phyloP scores from a whole-genome alignment of 2,888 invertebrate species.

The Anarsia innoxiella region DNA sequence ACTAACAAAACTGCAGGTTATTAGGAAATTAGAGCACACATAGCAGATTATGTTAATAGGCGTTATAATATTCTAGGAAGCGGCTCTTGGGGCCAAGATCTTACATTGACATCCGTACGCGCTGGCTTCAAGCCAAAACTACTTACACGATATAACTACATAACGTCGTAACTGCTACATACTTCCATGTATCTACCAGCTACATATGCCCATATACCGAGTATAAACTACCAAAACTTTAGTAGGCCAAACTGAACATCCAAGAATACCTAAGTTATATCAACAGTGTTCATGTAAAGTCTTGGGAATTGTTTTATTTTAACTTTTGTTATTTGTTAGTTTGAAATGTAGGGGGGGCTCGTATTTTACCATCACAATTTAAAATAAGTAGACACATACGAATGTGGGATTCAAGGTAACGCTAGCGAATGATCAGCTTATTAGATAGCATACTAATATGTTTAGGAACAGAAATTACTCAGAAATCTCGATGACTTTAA shows the following conservation, averaged over 20 bases:
- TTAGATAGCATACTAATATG: too few species aligned
- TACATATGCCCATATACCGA: neutral
- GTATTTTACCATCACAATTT: too few species aligned
- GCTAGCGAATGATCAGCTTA: too few species aligned
- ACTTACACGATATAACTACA: slow-evolving; percentile 4
- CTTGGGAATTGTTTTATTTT: too few species aligned
- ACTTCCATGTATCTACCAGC: neutral
- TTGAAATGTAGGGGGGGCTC: too few species aligned
- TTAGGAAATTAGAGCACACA: slow-evolving; percentile 35
- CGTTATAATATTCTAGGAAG: slow-evolving; percentile 34
- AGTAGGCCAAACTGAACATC: slow-evolving; percentile 7
- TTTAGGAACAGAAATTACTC: too few species aligned
- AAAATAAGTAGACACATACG: too few species aligned
- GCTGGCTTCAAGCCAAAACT: slow-evolving; percentile 12
- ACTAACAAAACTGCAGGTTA: slow-evolving; percentile 20
- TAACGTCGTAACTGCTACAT: neutral
- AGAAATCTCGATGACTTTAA: too few species aligned
- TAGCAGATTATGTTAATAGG: slow-evolving; percentile 42
- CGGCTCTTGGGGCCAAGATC: slow-evolving; percentile 20
- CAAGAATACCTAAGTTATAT: too few species aligned
- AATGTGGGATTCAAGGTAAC: too few species aligned
- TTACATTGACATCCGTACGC: slow-evolving; percentile 18
- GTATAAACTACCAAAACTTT: slow-evolving; percentile 5
- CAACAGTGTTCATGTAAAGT: too few species aligned
- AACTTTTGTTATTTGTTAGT: too few species aligned